Base-by-base conservation (phyloP, 2,888 invertebrate species). In the Drosophila pseudotalamancana region DNA sequence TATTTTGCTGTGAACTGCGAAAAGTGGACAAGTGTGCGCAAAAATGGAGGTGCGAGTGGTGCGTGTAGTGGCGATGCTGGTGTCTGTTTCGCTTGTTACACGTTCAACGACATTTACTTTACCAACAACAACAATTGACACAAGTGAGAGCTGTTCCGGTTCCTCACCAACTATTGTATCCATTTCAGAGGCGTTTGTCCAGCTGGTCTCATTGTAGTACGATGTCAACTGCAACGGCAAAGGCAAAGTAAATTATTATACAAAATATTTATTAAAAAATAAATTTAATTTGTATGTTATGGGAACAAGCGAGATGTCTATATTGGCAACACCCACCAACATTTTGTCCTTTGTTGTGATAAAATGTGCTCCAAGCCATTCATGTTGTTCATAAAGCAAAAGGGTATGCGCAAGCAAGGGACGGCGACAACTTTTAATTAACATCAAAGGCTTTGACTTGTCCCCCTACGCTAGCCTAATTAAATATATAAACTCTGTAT, bases 101-200 rank as follows among this genome's bases (percentile, higher is more conserved):
- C 90, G 87, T 89, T 89, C 89, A 89, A 90, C 90, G 90, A 91
- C 91, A 91, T 90, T 91, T 91, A 91, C 91, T 90, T 94, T 91
- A 96, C 96, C 96, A 91, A 96, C 95, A 91, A 96, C 93, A 90
- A 96, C 92, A 92, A 96, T 95, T 80, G 96, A 96, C 90, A 96
- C 93, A 90, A 95, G 93, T 66, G 96, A 95, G 89, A 96, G 95
- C 84, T 95, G 94, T 90, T 95, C 96, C 78, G 95, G 95, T 88
- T 94, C 94, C 85, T 94, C 94, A 88, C 94, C 93, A 81, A 93
- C 92, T 78, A 90, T 89, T 77, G 91, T 90, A 85, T 90, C 91
- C 77, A 90, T 89, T 85, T 90, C 90, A 50, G 90, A 90, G 49
- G 90, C 89, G 82, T 89, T 90, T 64, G 89, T 84, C 90, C 90